A percentile compares a stretch with the other conserved stretches of the same genome.
These are phyloP conservation scores for Gymnoscopelus braueri DNA, from an alignment of 2,797 vertebrate species.

Conservation along the genomic window DNA sequence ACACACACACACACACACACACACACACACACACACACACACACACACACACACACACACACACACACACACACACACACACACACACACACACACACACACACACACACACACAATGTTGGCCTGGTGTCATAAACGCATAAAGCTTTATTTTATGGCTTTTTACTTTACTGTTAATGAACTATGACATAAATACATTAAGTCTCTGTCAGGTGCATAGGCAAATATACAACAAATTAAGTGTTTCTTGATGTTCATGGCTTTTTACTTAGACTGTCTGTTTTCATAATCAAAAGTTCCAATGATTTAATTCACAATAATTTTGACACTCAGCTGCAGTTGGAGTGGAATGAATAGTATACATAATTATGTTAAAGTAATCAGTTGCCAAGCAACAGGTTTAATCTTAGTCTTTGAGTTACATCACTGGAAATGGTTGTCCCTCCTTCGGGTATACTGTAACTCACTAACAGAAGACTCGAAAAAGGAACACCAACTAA, in stretches of 20 bases:
- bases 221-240: too few relatives aligned
- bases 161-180: background rate
- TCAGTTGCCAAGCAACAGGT: conserved; percentile 11
- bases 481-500: background rate
- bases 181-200: background rate
- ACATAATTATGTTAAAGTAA: background rate
- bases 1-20: too few relatives aligned
- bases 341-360: background rate
- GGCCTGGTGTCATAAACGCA: too few relatives aligned
- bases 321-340: background rate
- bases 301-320: background rate
- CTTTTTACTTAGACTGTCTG: background rate
- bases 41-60: too few relatives aligned
- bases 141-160: too few relatives aligned
- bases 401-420: background rate
- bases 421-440: background rate
- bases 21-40: too few relatives aligned
- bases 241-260: background rate
- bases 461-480: conserved; percentile 2
- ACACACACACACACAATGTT: too few relatives aligned
- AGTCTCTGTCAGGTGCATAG: too few relatives aligned
- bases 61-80: too few relatives aligned
- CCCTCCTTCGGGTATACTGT: background rate
- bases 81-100: too few relatives aligned
- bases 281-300: background rate